Conservation (phyloP, 2,888 invertebrate species). For the Apomyelois bistriatella region DNA sequence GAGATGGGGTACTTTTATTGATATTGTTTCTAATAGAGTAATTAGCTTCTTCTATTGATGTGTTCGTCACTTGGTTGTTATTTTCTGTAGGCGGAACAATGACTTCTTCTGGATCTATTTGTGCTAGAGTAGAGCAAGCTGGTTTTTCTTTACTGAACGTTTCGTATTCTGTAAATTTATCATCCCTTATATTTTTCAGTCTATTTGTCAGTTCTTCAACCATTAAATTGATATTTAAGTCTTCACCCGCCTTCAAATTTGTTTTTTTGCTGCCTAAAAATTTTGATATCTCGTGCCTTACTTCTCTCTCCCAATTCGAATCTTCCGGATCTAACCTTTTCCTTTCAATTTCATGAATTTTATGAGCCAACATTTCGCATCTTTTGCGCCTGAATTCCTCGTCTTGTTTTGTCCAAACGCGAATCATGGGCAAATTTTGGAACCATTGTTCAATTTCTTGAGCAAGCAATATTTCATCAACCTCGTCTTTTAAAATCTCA, state of each 20-base stretch:
- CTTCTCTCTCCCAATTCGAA: constrained; percentile 26
- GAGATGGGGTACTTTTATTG: neutral
- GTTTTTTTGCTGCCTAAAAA: constrained; percentile 33
- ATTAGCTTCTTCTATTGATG: neutral
- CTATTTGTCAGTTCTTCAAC: constrained; percentile 37
- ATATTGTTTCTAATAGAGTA: neutral
- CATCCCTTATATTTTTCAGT: constrained; percentile 28
- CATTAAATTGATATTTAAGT: constrained; percentile 38
- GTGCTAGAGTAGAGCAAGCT: constrained; percentile 26
- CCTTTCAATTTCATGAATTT: constrained; percentile 37
- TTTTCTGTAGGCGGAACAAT: neutral
- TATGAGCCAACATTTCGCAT: constrained; percentile 37
- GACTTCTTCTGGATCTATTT: constrained; percentile 19
- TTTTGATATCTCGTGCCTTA: constrained; percentile 35
- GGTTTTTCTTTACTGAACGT: constrained; percentile 31
- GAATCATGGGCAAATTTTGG: constrained; percentile 34
- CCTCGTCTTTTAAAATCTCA: constrained; percentile 39
- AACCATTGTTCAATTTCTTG: constrained; percentile 52
- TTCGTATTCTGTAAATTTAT: constrained; percentile 24
- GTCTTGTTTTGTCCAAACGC: constrained; percentile 27
- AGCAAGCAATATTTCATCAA: constrained; percentile 46
- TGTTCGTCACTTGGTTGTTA: neutral
- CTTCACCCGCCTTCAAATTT: constrained; percentile 27
- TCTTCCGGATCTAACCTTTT: constrained; percentile 19
- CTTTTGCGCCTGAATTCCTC: constrained; percentile 28